A percentile compares a stretch with the other conserved stretches of the same genome.
Conservation (phyloP, 2,113 vertebrate genomes). For the Mesembrinibis cayennensis region DNA sequence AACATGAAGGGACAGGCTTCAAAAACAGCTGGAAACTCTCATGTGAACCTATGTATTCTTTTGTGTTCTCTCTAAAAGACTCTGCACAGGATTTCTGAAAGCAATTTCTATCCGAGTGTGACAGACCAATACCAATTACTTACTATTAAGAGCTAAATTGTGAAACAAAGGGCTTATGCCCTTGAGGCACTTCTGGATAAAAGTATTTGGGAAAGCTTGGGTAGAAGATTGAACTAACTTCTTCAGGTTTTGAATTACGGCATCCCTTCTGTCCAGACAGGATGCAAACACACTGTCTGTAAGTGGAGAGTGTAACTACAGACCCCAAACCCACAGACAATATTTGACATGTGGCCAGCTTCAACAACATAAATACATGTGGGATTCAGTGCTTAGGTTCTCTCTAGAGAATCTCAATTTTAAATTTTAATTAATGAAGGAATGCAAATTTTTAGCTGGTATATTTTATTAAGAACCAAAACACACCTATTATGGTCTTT, state of each 20-base stretch:
- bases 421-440: not conserved
- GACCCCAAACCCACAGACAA: not conserved
- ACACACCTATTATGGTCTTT: not conserved
- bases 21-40: not conserved
- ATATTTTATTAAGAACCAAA: not conserved
- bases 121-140: not conserved
- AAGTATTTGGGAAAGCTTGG: not conserved
- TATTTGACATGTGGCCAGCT: not conserved
- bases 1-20: not conserved
- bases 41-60: not conserved
- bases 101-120: not conserved
- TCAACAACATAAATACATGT: not conserved
- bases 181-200: not conserved
- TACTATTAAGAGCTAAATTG: not conserved
- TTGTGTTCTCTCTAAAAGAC: not conserved
- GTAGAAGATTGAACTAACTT: not conserved
- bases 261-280: not conserved
- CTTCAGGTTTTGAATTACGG: not conserved
- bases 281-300: not conserved
- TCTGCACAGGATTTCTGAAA: not conserved
- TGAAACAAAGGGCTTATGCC: not conserved
- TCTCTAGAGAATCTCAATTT: not conserved
- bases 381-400: not conserved
- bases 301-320: not conserved
- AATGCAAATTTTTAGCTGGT: not conserved